Percentiles rank a stretch among this genome's conserved stretches.
Evolutionary conservation across 1,140 invertebrate genomes (phyloP).

Genomic region (Trichonephila inaurata): DNA sequence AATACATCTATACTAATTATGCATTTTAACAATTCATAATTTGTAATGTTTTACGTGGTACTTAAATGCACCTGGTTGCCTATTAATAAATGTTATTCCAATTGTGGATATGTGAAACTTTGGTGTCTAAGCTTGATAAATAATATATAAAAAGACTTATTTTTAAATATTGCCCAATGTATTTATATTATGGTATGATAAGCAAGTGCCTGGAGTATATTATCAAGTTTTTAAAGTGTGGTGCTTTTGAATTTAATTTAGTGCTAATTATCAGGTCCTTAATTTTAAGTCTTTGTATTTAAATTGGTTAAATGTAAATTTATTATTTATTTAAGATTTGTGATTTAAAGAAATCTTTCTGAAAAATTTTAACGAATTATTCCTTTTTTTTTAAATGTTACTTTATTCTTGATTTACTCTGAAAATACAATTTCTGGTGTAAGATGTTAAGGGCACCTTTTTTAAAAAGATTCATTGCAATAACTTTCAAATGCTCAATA

Average conservation of each 20-base stretch:
- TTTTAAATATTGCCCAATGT: conserved; percentile 53
- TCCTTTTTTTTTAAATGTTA: too few relatives aligned
- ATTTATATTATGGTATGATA: conserved; percentile 45
- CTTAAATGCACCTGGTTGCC: neutral
- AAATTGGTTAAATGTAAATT: too few relatives aligned
- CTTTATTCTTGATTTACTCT: neutral
- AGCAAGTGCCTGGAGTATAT: conserved; percentile 68
- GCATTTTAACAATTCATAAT: neutral
- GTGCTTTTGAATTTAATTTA: conserved; percentile 64
- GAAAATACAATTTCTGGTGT: neutral
- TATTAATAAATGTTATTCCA: neutral
- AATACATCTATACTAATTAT: neutral
- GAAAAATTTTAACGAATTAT: too few relatives aligned
- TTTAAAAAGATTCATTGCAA: conserved; percentile 13
- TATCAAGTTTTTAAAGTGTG: conserved; percentile 46
- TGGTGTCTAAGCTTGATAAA: conserved; percentile 33
- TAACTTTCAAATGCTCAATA: conserved; percentile 26
- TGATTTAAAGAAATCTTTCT: too few relatives aligned
- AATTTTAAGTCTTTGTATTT: too few relatives aligned
- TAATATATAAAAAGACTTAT: conserved; percentile 49
- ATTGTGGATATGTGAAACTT: neutral
- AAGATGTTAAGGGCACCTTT: neutral
- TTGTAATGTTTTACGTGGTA: conserved; percentile 5
- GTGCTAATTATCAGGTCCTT: neutral
- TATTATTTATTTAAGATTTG: too few relatives aligned